Evolutionary conservation across 2,888 invertebrate species (phyloP), one percentile per base, ranked within the genome.

Genomic region (Mesorhabditis belari): DNA sequence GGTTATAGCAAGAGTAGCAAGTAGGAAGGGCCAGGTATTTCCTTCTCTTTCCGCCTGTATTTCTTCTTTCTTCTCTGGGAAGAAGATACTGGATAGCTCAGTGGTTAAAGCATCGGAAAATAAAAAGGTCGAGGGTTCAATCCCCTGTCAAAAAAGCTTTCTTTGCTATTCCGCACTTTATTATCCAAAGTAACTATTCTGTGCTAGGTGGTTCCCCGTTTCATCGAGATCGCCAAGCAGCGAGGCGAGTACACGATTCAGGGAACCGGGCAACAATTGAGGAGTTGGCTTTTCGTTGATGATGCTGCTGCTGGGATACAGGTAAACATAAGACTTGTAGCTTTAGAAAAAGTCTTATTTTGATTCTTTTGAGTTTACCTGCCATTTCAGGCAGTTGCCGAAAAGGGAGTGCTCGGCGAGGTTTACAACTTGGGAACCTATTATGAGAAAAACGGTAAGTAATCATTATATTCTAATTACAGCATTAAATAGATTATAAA

Each of bases 341-440:
- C 17, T 35, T 35, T 6, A 35, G 17, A 6, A 12, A 6, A 17
- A 35, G 17, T 35, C n/a, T n/a, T n/a, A n/a, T n/a, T n/a, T n/a
- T n/a, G n/a, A n/a, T n/a, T n/a, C n/a, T n/a, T n/a, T n/a, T n/a
- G n/a, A n/a, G n/a, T n/a, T n/a, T n/a, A n/a, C n/a, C n/a, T n/a
- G n/a, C n/a, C n/a, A 29, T 29, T 79, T 19, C 69, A 73, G 60
- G 67, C 72, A 5, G 74, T 77, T 5, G 65, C 70, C 1, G 73
- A 77, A 50, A 63, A 62, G 12, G 79, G 77, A 26, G 44, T 51
- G 6, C 55, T 79, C 25, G 75, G 79, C 3, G 73, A 79, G 52
- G 71, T 76, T 23, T 79, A 79, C 64, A 79, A 79, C 57, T 65
- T 79, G 23, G 79, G 79, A 5, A 79, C 77, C 6, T 79, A 77